These are phyloP conservation scores for Ashinkailepas kermadecensis DNA, from an alignment of 2,888 invertebrate genomes.

Conservation along the genomic window DNA sequence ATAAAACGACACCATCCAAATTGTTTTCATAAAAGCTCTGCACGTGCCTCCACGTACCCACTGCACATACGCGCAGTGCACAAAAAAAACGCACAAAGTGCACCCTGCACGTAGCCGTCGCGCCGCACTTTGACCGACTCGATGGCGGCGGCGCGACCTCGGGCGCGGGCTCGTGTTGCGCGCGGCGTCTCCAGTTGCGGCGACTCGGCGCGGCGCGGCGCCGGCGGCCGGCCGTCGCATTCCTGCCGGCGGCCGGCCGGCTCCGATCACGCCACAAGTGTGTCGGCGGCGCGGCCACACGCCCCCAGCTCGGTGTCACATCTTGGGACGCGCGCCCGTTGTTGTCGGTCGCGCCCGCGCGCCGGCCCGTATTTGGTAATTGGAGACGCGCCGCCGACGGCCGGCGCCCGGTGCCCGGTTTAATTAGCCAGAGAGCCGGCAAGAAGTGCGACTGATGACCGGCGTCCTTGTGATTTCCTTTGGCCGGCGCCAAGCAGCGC, in stretches of 20 bases:
- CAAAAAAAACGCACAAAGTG: no score
- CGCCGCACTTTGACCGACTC: not conserved
- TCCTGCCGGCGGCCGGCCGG: not conserved
- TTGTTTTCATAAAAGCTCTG: no score
- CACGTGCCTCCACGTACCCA: no score
- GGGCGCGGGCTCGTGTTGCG: not conserved
- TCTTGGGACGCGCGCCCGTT: not conserved
- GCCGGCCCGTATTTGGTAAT: not conserved
- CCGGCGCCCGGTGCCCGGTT: not conserved
- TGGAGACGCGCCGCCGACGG: not conserved
- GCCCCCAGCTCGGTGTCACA: slow-evolving; percentile 10
- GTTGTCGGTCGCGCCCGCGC: not conserved
- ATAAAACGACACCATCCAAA: no score
- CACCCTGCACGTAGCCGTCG: no score
- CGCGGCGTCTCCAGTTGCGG: not conserved
- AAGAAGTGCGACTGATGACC: slow-evolving; percentile 1
- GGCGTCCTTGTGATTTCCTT: not conserved
- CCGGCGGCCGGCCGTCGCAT: not conserved
- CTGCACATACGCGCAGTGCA: no score
- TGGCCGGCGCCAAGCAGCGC: not conserved
- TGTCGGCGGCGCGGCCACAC: not conserved
- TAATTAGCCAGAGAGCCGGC: slow-evolving; percentile 7
- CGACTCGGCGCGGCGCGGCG: not conserved
- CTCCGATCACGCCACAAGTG: not conserved
- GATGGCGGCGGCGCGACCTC: not conserved